Evolutionary conservation across 2,797 vertebrate species (phyloP), one percentile per base, ranked within the genome.

Genomic region (Cichlasoma orientale): DNA sequence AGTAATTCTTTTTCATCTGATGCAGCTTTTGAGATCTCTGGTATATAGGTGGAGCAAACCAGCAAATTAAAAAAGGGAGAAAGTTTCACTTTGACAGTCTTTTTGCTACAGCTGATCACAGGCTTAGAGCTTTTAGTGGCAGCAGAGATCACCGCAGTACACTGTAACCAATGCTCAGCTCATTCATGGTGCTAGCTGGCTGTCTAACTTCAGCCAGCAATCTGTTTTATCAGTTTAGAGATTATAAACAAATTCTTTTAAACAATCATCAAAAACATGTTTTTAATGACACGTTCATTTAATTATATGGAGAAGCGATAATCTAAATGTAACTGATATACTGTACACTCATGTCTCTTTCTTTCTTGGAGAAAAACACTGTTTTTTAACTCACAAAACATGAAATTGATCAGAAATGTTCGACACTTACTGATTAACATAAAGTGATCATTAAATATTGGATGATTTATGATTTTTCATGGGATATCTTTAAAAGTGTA

Each of bases 41-140:
- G 41, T 70, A 55, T 63, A 79, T 56, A 57, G 29, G 70, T 55
- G 44, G 56, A 59, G 55, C 63, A 72, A 19, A 47, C 14, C 33
- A 47, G 21, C 53, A 7, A 72, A 78, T 56, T 55, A 56, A 72
- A 31, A 57, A 33, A 50, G 25, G 13, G 44, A 31, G 23, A 19
- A 18, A 50, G 47, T 19, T 50, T 50, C 16, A 50, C 18, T 50
- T 50, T 50, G 7, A 47, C 16, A 27, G 27, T 66, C 41, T 29
- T 47, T 66, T 27, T 50, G 10, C 23, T 68, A 50, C 25, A 68
- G 10, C 27, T 66, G 25, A 68, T 50, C 19, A 50, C 44, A 68
- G 18, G 0, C 25, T 68, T 68, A 68, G 63, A 29, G 10, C 23
- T 29, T 68, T 47, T 68, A 66, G 18, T 50, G 61, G 16, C 41